Base-by-base conservation (phyloP, 2,797 vertebrate species). In the Coregonus suidteri region DNA sequence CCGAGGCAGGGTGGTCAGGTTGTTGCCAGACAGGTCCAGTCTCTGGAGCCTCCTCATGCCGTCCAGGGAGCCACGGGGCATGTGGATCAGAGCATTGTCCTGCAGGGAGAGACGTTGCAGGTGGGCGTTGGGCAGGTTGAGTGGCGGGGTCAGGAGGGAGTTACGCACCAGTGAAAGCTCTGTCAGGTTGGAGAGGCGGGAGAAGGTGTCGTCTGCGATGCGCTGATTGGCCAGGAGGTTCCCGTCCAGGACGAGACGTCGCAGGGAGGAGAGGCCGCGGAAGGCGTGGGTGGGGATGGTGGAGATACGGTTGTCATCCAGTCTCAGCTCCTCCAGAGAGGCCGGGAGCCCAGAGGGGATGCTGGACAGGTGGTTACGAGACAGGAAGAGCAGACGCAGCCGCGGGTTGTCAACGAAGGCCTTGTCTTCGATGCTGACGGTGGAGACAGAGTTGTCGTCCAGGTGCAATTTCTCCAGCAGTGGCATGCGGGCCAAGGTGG, bases 281-380 rank as follows among this genome's bases (percentile, higher is more conserved):
- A 99, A 99, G 56, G 97, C 98, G 0, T 97, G 95, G 7, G 95
- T 95, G 0, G 97, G 97, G 82, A 99, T 97, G 75, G 97, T 98
- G 86, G 96, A 97, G 83, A 99, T 99, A 16, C 98, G 95, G 93
- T 99, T 99, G 87, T 99, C 97, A 13, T 98, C 98, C 78, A 99
- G 77, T 0, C 97, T 93, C 20, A 99, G 93, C 90, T 99, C 98
- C 88, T 99, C 97, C 82, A 99, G 86, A 0, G 96, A 96, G 30
- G 94, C 95, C 0, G 97, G 97, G 70, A 99, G 85, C n/a, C 97
- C 97, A 0, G 96, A 93, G 0, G 98, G 97, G 56, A 99, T 98
- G 91, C 96, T 97, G 77, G 97, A 98, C 52, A 99, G 93, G 82
- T 98, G 97, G 84, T 99, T 99, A 0, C 98, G 94, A 3, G 97